Conservation (phyloP, 2,797 vertebrate genomes). For the Parotocinclus haroldoi region DNA sequence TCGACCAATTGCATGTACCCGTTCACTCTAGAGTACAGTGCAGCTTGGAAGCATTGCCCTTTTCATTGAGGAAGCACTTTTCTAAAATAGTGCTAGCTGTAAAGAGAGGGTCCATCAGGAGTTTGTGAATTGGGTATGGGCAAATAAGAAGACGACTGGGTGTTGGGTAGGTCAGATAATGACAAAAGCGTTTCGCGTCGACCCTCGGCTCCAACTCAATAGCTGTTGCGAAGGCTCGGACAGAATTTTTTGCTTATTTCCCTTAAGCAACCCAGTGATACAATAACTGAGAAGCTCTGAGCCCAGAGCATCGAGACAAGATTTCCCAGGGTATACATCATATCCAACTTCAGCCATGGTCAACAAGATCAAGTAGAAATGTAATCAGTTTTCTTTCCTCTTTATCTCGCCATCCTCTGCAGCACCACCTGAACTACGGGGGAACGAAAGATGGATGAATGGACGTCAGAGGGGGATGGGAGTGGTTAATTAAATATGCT, state of each 20-base stretch:
- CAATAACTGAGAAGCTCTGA: slow-evolving; percentile 15
- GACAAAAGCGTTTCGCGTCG: slow-evolving; percentile 5
- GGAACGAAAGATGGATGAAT: slow-evolving; percentile 30
- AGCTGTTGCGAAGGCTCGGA: neutral
- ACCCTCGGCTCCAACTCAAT: neutral
- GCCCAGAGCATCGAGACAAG: no score
- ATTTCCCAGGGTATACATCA: slow-evolving; percentile 25
- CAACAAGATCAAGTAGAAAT: slow-evolving; percentile 22
- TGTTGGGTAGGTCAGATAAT: neutral
- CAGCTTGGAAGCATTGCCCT: no score
- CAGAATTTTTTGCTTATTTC: neutral
- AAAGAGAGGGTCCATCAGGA: no score
- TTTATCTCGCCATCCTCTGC: slow-evolving; percentile 24
- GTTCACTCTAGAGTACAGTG: no score
- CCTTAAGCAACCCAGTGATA: neutral
- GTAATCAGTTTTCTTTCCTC: slow-evolving; percentile 29
- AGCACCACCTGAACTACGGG: slow-evolving; percentile 22
- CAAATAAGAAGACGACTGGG: neutral
- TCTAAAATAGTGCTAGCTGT: no score
- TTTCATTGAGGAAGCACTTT: no score
- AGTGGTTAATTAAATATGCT: slow-evolving; percentile 58
- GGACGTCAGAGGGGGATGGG: slow-evolving; percentile 24
- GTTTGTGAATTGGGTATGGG: no score
- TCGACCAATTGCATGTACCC: no score
- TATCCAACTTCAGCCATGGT: slow-evolving; percentile 2